phyloP scores from a whole-genome alignment of 2,888 invertebrate species.

The Drosophila diplacantha region DNA sequence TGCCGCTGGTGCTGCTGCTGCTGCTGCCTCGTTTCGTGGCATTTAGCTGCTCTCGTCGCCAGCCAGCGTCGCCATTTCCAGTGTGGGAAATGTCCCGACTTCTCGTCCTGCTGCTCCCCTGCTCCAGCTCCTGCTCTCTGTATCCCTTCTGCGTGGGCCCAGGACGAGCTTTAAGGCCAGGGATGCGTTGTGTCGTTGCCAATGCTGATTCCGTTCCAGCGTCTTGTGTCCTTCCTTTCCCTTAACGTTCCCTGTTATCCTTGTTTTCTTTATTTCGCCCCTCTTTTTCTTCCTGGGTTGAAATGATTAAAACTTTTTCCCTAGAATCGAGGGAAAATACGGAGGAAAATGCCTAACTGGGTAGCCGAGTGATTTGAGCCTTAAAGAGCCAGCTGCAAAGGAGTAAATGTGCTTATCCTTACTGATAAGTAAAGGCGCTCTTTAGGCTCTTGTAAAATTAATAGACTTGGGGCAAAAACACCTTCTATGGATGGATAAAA shows the following conservation, averaged over 20 bases:
- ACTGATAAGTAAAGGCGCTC: not conserved
- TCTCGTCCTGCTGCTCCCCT: not conserved
- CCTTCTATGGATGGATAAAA: too few species aligned
- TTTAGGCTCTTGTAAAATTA: not conserved
- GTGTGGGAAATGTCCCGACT: slow-evolving; percentile 8
- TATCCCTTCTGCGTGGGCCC: slow-evolving; percentile 10
- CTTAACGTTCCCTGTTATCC: not conserved
- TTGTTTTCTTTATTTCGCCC: not conserved
- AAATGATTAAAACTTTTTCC: slow-evolving; percentile 54
- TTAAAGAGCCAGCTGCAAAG: slow-evolving; percentile 7
- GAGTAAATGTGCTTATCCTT: not conserved
- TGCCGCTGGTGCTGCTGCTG: slow-evolving; percentile 39
- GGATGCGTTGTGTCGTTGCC: slow-evolving; percentile 5
- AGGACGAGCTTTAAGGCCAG: slow-evolving; percentile 4
- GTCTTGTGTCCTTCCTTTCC: slow-evolving; percentile 1
- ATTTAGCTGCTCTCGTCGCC: slow-evolving; percentile 39
- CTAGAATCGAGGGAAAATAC: slow-evolving; percentile 20
- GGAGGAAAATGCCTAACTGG: slow-evolving; percentile 19
- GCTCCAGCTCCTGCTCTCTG: not conserved
- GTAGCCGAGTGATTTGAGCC: slow-evolving; percentile 7
- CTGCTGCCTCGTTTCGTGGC: slow-evolving; percentile 47
- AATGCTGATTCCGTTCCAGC: not conserved
- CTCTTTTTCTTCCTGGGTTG: slow-evolving; percentile 25
- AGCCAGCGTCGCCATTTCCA: slow-evolving; percentile 15
- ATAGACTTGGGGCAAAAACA: not conserved